phyloP scores from a whole-genome alignment of 2,797 vertebrate species.

The Hyperoplus lanceolatus region DNA sequence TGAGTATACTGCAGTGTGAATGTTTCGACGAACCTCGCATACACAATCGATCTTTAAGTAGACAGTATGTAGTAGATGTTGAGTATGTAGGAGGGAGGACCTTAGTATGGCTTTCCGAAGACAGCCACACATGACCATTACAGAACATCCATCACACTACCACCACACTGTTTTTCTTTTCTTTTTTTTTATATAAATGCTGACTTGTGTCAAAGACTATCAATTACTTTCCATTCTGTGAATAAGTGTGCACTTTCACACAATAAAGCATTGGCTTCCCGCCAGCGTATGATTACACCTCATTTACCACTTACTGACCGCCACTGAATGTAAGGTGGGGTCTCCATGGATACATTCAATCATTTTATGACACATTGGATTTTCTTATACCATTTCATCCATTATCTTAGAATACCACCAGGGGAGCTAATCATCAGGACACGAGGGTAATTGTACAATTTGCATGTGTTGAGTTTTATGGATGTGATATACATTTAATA shows the following conservation, averaged over 20 bases:
- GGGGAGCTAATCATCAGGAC: conserved; percentile 1
- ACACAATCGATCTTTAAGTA: too few relatives aligned
- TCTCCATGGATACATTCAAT: conserved; percentile 52
- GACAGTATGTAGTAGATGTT: too few relatives aligned
- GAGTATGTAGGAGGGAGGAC: too few relatives aligned
- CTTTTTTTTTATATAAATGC: not conserved
- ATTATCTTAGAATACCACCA: conserved; percentile 31
- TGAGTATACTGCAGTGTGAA: too few relatives aligned
- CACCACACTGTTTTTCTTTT: not conserved
- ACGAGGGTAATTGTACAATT: conserved; percentile 30
- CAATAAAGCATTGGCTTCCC: conserved; percentile 4
- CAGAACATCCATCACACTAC: conserved; percentile 3
- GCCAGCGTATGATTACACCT: conserved; percentile 14
- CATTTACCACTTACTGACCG: conserved; percentile 23
- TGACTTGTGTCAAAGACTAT: not conserved
- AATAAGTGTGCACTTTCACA: conserved; percentile 7
- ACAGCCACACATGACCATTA: not conserved
- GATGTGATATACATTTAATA: conserved; percentile 31
- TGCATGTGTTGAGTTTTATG: conserved; percentile 43
- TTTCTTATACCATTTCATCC: conserved; percentile 29
- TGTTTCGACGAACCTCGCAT: too few relatives aligned
- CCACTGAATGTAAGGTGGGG: not conserved
- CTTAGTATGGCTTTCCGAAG: too few relatives aligned
- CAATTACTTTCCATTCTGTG: not conserved
- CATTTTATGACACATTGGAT: conserved; percentile 47